phyloP scores from a whole-genome alignment of 2,888 invertebrate genomes.

The Metellina segmentata region DNA sequence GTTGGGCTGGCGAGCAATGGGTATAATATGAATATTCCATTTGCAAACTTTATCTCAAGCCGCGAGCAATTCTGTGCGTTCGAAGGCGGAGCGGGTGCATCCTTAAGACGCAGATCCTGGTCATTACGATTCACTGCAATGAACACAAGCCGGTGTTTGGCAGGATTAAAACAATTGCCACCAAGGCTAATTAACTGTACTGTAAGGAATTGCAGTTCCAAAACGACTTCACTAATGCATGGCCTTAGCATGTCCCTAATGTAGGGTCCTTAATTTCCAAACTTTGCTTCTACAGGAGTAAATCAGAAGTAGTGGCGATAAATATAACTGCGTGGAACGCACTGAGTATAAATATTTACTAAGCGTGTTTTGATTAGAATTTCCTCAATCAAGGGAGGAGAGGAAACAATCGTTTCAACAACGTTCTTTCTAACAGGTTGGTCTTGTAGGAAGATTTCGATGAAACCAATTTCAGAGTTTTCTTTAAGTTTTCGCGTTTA shows the following conservation, averaged over 20 bases:
- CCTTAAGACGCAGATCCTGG: conserved; percentile 24
- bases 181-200: conserved; percentile 65
- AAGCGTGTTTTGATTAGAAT: conserved; percentile 59
- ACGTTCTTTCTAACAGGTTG: too few relatives aligned
- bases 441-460: too few relatives aligned
- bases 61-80: conserved; percentile 25
- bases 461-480: too few relatives aligned
- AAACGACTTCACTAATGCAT: conserved; percentile 61
- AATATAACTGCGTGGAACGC: conserved; percentile 39
- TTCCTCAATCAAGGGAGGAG: conserved; percentile 1
- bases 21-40: conserved; percentile 50
- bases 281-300: conserved; percentile 43
- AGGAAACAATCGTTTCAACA: too few relatives aligned
- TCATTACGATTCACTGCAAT: conserved; percentile 53
- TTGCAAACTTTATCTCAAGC: conserved; percentile 34
- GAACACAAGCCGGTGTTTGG: conserved; percentile 55
- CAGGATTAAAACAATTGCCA: conserved; percentile 69
- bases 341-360: conserved; percentile 59
- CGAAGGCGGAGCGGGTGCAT: background rate
- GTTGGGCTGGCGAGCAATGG: background rate
- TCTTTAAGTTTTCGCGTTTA: too few relatives aligned
- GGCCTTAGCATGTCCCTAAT: conserved; percentile 48
- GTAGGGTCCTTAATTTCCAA: conserved; percentile 64
- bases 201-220: conserved; percentile 61
- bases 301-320: conserved; percentile 59